Conservation (phyloP, 2,888 invertebrate genomes). For the Agrilus mali region DNA sequence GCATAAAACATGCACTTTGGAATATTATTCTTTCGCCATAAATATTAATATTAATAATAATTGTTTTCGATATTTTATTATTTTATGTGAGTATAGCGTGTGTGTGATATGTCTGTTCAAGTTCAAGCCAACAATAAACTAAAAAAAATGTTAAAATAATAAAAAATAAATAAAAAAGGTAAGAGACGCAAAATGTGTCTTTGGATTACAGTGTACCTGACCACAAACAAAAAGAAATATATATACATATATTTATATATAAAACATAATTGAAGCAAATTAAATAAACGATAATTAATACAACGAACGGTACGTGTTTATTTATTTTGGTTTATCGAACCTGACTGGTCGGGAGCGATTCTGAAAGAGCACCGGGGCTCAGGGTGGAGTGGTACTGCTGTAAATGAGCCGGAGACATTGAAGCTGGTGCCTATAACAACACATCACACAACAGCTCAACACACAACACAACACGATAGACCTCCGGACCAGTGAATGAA, state of each 20-base stretch:
- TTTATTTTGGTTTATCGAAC: slow-evolving; percentile 35
- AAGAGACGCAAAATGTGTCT: neutral
- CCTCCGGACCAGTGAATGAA: neutral
- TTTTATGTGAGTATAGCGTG: slow-evolving; percentile 11
- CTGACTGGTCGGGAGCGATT: slow-evolving; percentile 73
- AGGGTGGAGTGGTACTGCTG: slow-evolving; percentile 58
- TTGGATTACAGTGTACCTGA: neutral
- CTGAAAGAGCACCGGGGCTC: slow-evolving; percentile 51
- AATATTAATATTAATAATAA: neutral
- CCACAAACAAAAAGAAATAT: neutral
- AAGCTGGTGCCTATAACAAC: slow-evolving; percentile 71
- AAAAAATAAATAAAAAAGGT: neutral
- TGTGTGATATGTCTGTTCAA: slow-evolving; percentile 21
- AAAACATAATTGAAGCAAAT: neutral
- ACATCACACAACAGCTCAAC: slow-evolving; percentile 17
- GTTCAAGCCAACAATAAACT: slow-evolving; percentile 22
- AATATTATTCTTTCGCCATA: neutral
- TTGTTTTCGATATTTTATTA: neutral
- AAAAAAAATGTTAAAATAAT: slow-evolving; percentile 1
- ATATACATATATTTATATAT: too few species aligned
- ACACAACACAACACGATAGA: neutral
- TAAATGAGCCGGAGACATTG: slow-evolving; percentile 80
- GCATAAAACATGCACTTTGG: neutral
- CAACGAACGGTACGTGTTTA: slow-evolving; percentile 1
- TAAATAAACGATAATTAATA: neutral